Evolutionary conservation across 2,797 vertebrate species (phyloP).

Genomic region (Phoebastria nigripes): DNA sequence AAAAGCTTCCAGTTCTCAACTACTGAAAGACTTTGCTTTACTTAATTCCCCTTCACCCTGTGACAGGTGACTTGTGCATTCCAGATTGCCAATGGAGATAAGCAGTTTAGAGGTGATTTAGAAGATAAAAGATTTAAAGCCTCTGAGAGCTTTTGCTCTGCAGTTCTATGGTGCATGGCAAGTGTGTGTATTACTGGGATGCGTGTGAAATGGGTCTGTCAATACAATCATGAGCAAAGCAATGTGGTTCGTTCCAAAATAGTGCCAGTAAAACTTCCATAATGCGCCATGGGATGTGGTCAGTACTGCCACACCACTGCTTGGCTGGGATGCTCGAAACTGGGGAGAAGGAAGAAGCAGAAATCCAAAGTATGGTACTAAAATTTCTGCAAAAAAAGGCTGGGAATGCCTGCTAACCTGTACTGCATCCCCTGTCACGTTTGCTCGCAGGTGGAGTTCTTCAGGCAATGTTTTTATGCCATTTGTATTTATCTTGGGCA

Average conservation of each 20-base stretch:
- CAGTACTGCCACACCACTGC: neutral
- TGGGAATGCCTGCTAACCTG: neutral
- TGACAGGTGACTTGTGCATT: neutral
- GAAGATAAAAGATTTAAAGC: constrained; percentile 12
- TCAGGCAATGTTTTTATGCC: neutral
- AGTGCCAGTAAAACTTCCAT: neutral
- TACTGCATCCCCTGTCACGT: neutral
- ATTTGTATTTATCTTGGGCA: neutral
- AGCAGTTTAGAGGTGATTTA: constrained; percentile 18
- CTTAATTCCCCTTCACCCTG: neutral
- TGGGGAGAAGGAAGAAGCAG: neutral
- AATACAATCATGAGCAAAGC: neutral
- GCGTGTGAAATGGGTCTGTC: neutral
- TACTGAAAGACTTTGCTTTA: neutral
- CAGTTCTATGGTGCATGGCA: neutral
- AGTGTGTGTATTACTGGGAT: neutral
- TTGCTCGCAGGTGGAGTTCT: neutral
- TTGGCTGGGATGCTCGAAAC: neutral
- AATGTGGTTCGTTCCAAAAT: accelerated
- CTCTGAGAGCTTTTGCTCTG: neutral
- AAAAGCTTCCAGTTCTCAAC: neutral
- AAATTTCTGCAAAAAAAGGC: neutral
- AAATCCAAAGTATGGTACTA: neutral
- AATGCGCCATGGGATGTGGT: neutral
- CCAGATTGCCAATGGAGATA: constrained; percentile 3